Conservation (phyloP, 35 echinoderm and acorn worm genomes). For the Heliocidaris erythrogramma region DNA sequence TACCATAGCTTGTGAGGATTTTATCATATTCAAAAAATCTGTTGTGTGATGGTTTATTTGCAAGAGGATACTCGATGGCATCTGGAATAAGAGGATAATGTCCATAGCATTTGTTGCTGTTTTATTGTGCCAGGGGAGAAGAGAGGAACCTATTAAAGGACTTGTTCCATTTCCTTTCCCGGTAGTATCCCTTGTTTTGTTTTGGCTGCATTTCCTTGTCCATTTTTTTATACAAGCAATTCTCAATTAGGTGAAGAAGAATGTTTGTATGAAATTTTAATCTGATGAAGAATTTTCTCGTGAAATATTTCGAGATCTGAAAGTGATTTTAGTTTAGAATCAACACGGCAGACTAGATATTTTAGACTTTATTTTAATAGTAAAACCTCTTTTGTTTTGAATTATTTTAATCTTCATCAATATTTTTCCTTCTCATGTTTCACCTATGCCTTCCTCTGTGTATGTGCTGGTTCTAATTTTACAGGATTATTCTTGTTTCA, state of each 20-base stretch:
- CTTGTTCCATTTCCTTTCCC: no score
- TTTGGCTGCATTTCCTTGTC: background rate
- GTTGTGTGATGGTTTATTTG: no score
- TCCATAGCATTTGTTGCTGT: background rate
- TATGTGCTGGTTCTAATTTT: constrained; percentile 1
- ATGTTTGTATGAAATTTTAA: background rate
- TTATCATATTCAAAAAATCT: no score
- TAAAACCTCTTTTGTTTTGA: background rate
- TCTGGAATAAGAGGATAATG: background rate
- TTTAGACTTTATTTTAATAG: background rate
- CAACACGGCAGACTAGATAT: background rate
- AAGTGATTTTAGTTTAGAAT: background rate
- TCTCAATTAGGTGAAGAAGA: background rate
- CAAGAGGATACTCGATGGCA: background rate
- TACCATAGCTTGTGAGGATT: no score
- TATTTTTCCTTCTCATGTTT: background rate
- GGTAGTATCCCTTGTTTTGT: background rate
- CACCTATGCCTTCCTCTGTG: background rate
- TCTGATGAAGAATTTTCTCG: background rate
- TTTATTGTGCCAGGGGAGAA: background rate
- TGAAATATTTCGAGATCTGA: background rate
- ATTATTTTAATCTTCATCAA: background rate
- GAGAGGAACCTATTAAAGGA: no score
- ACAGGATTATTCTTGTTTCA: background rate
- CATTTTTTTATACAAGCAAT: background rate